Conservation (phyloP, 2,113 vertebrate species). For the Aldabrachelys gigantea region DNA sequence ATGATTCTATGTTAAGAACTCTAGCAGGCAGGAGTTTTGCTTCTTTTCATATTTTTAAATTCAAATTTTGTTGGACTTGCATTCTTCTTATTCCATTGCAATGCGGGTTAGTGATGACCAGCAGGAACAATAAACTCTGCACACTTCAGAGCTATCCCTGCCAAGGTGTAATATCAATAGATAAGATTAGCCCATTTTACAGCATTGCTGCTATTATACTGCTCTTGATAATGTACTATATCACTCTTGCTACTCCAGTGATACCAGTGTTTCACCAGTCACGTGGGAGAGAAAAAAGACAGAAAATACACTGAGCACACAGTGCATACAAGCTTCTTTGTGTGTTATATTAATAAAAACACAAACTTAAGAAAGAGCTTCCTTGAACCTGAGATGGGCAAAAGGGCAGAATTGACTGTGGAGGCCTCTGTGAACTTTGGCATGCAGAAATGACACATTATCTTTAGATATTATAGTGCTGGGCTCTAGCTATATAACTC, state of each 20-base stretch:
- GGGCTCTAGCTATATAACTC: background rate
- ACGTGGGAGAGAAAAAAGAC: background rate
- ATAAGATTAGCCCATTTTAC: conserved; percentile 47
- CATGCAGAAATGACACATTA: background rate
- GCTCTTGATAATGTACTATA: background rate
- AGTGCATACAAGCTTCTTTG: background rate
- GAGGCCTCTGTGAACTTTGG: background rate
- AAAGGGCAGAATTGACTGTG: background rate
- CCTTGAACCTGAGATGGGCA: background rate
- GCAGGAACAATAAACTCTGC: background rate
- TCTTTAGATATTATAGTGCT: background rate
- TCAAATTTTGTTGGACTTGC: background rate
- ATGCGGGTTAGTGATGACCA: background rate
- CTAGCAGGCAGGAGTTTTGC: background rate
- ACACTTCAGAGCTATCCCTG: background rate
- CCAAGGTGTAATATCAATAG: conserved; percentile 23
- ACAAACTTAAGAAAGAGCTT: background rate
- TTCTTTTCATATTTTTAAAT: conserved; percentile 12
- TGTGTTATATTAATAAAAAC: background rate
- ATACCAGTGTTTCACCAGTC: conserved; percentile 21
- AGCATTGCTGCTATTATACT: conserved; percentile 7
- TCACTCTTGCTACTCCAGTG: conserved; percentile 5
- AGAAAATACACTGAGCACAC: background rate
- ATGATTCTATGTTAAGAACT: background rate
- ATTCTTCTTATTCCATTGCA: background rate